Evolutionary conservation across 2,888 invertebrate species (phyloP).

Genomic region (Busseola fusca): DNA sequence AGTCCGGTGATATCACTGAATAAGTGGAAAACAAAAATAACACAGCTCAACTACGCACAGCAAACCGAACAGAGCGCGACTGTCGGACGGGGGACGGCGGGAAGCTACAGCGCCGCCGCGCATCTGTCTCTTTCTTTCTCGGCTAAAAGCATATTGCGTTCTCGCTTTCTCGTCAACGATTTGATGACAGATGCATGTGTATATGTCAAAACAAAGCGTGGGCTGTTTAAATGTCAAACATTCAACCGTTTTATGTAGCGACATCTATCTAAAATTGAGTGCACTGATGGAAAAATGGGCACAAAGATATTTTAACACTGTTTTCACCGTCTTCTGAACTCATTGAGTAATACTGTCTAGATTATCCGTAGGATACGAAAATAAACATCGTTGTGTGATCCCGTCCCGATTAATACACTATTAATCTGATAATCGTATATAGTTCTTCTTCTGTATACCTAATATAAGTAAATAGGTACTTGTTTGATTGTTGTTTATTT

Average conservation of each 20-base stretch:
- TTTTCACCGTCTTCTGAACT: conserved; percentile 55
- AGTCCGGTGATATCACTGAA: conserved; percentile 56
- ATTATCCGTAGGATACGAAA: conserved; percentile 47
- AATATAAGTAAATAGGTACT: background rate
- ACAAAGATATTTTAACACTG: conserved; percentile 62
- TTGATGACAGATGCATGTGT: conserved; percentile 78
- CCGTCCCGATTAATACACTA: conserved; percentile 21
- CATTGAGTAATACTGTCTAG: conserved; percentile 57
- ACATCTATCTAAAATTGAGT: conserved; percentile 70
- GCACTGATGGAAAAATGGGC: conserved; percentile 61
- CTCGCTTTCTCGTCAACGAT: conserved; percentile 75
- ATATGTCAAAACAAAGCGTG: conserved; percentile 88
- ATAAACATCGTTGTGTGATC: conserved; percentile 42
- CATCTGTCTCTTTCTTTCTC: conserved; percentile 72
- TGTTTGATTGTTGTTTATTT: conserved; percentile 7
- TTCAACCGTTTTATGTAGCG: conserved; percentile 72
- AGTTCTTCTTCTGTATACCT: too few species aligned
- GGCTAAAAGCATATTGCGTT: conserved; percentile 59
- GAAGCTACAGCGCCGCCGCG: conserved; percentile 86
- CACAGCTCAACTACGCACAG: conserved; percentile 75
- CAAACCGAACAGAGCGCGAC: conserved; percentile 84
- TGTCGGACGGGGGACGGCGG: conserved; percentile 84
- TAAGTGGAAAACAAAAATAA: conserved; percentile 74
- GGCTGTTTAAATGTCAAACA: conserved; percentile 81
- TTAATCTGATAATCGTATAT: conserved; percentile 8